Evolutionary conservation across 2,888 invertebrate genomes (phyloP).

Genomic region (Drosophila mimica): DNA sequence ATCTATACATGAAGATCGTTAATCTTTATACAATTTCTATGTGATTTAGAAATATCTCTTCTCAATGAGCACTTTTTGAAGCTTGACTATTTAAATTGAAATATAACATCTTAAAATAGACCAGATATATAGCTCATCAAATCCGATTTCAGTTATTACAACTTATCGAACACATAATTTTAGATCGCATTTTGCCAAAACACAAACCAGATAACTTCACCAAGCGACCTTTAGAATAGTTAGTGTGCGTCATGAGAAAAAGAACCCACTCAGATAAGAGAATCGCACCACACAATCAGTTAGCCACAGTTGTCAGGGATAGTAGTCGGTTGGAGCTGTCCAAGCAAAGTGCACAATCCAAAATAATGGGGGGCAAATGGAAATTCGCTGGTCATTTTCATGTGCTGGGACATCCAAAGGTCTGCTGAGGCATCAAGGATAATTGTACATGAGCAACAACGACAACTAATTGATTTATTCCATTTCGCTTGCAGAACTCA

Average conservation of each 20-base stretch:
- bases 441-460: neutral
- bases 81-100: neutral
- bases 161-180: neutral
- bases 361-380: slow-evolving; percentile 55
- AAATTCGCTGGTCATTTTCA: slow-evolving; percentile 52
- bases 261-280: slow-evolving; percentile 48
- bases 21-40: too few relatives aligned
- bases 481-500: slow-evolving; percentile 65
- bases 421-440: neutral
- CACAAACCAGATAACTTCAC: slow-evolving; percentile 25
- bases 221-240: slow-evolving; percentile 22
- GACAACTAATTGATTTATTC: slow-evolving; percentile 1
- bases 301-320: slow-evolving; percentile 22
- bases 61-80: neutral
- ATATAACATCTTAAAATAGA: neutral
- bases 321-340: slow-evolving; percentile 47
- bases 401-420: slow-evolving; percentile 52
- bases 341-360: slow-evolving; percentile 24
- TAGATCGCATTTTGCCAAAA: slow-evolving; percentile 23
- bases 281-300: slow-evolving; percentile 42
- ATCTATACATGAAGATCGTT: neutral
- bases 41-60: neutral
- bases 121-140: neutral
- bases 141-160: neutral
- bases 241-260: slow-evolving; percentile 51